Evolutionary conservation across 2,113 vertebrate species (phyloP).

Genomic region (human): GRCh38 chr13:71672001-71672500

Average conservation of each 20-base stretch:
- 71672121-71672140: neutral
- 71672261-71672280: neutral
- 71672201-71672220: neutral
- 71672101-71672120: neutral
- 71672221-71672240: neutral
- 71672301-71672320: neutral
- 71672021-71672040: neutral
- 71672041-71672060: neutral
- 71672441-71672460: neutral
- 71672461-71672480: neutral
- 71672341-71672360: neutral
- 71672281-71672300: neutral
- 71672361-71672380: neutral
- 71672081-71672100: neutral
- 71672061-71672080: neutral
- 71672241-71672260: neutral
- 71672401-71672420: neutral
- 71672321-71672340: neutral
- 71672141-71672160: neutral
- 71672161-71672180: neutral
- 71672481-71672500: neutral
- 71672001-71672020: slow-evolving; percentile 25
- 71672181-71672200: neutral
- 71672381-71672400: neutral
- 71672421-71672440: neutral